phyloP scores from a whole-genome alignment of 2,888 invertebrate genomes.

The Lumbricus terrestris region DNA sequence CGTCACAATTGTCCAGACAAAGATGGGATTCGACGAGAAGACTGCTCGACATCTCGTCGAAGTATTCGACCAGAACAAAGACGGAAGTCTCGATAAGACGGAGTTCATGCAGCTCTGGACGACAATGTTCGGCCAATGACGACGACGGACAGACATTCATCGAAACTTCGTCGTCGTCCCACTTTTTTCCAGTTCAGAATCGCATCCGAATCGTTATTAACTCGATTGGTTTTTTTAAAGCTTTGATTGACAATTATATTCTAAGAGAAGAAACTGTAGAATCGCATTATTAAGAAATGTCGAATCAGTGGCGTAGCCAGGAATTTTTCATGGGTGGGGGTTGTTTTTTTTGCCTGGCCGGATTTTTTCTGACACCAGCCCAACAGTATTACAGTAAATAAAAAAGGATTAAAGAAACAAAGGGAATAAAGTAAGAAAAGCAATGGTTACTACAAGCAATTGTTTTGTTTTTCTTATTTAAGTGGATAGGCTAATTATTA shows the following conservation, averaged over 20 bases:
- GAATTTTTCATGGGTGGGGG: too few relatives aligned
- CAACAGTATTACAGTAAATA: too few relatives aligned
- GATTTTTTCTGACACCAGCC: too few relatives aligned
- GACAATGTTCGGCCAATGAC: slow-evolving; percentile 38
- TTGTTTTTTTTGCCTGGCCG: too few relatives aligned
- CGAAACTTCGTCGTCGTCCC: background rate
- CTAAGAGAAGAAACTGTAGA: background rate
- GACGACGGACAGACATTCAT: too few relatives aligned
- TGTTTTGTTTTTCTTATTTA: too few relatives aligned
- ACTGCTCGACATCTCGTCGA: slow-evolving; percentile 37
- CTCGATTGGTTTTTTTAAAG: background rate
- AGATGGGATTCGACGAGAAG: slow-evolving; percentile 37
- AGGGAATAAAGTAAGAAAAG: too few relatives aligned
- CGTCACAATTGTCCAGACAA: slow-evolving; percentile 37
- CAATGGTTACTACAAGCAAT: too few relatives aligned
- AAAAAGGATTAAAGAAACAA: too few relatives aligned
- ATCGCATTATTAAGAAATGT: background rate
- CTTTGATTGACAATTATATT: background rate
- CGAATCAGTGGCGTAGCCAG: background rate
- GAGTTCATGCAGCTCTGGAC: slow-evolving; percentile 43
- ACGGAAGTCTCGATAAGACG: slow-evolving; percentile 40
- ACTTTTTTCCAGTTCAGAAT: background rate
- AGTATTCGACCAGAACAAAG: slow-evolving; percentile 41
- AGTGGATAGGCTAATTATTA: too few relatives aligned
- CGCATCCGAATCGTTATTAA: background rate